Evolutionary conservation across 2,113 vertebrate genomes (phyloP), one percentile per base, ranked within the genome.

Genomic region (Platysteira castanea): DNA sequence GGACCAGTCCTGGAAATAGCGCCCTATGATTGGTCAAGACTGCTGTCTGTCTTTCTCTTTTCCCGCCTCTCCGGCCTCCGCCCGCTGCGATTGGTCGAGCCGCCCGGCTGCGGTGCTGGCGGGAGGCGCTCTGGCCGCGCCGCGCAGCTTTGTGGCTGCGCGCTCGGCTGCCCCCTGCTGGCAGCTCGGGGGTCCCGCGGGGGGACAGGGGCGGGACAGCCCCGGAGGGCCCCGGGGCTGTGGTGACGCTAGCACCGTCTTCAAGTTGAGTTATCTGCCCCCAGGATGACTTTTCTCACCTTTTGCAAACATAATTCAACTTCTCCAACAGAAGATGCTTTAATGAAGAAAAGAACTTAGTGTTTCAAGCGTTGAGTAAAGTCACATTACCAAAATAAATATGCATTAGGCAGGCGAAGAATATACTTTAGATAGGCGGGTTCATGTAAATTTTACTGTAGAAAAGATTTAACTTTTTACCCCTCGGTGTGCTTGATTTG

Each of bases 11-110:
- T 1, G 26, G 9, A 2, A 16, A 6, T 1, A 0, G 0, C 13
- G 16, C 19, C 3, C 11, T 26, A 1, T 59, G 35, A 87, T 33
- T 94, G 81, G 81, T 0, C 1, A 0, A 0, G 0, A 0, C 1
- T 0, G 11, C 53, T 42, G 78, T 39, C 76, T 4, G 33, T 89
- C 71, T 4, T 4, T 2, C 7, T 13, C 4, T 35, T 1, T 4
- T 20, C 52, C 60, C 60, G 35, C 54, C 83, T 15, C 26, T 0
- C 37, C 53, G 8, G 20, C 60, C 24, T 1, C 16, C 1, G 16
- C 23, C 26, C 8, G 10, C 56, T 41, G 42, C 21, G 15, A 88
- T 81, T 88, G 91, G 91, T 0, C 24, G 31, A 50, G 14, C 3
- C 4, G 9, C n/a, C 16, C 3, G 3, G 11, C 19, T 0, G 21